Conservation (phyloP, 1,140 invertebrate genomes). For the Diabrotica virgifera region DNA sequence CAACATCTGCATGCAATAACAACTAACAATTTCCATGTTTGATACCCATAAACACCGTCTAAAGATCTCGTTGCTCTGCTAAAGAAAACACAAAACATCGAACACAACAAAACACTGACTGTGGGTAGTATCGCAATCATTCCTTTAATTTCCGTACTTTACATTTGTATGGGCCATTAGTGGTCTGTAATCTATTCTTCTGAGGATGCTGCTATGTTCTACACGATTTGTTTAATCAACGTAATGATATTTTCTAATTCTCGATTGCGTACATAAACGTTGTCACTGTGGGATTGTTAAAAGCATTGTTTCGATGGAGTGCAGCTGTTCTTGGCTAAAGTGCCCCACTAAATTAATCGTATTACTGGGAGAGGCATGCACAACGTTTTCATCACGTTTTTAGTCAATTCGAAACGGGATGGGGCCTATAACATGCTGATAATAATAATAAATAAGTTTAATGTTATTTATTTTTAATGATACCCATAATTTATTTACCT, state of each 20-base stretch:
- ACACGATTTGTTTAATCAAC: not conserved
- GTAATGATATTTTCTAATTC: no score
- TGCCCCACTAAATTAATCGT: not conserved
- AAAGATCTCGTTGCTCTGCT: no score
- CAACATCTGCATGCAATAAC: no score
- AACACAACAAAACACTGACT: not conserved
- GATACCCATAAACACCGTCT: no score
- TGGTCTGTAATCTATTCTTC: not conserved
- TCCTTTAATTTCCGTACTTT: not conserved
- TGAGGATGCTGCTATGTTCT: not conserved
- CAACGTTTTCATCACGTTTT: not conserved
- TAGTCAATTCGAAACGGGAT: not conserved
- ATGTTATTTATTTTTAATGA: no score
- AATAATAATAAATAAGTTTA: no score
- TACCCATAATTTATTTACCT: no score
- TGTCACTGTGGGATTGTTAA: not conserved
- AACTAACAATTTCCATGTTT: no score
- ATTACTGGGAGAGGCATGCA: not conserved
- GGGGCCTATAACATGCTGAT: no score
- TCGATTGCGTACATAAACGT: not conserved
- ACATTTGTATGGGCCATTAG: not conserved
- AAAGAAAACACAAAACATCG: not conserved
- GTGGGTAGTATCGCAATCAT: not conserved
- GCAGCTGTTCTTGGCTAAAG: not conserved
- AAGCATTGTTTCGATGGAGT: not conserved